Evolutionary conservation across 2,797 vertebrate genomes (phyloP).

Genomic region (Synaphobranchus kaupii): DNA sequence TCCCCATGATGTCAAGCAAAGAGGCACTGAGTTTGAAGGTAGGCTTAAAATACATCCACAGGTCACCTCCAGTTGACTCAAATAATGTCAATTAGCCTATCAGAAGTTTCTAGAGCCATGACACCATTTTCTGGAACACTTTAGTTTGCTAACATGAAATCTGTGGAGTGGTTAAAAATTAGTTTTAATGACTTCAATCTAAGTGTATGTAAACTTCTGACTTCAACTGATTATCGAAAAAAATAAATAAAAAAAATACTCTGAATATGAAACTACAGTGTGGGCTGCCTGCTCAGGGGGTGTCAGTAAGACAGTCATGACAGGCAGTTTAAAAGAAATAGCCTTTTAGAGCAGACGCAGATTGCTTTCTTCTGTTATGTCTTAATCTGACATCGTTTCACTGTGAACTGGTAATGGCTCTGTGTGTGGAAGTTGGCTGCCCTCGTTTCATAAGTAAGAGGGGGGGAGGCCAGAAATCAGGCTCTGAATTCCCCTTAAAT

Average conservation of each 20-base stretch:
- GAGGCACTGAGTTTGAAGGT: no score
- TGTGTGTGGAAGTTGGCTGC: conserved; percentile 11
- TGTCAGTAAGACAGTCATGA: conserved; percentile 17
- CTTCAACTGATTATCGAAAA: conserved; percentile 3
- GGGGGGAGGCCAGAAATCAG: background rate
- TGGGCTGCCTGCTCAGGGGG: conserved; percentile 12
- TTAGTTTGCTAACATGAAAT: no score
- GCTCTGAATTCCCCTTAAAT: conserved; percentile 26
- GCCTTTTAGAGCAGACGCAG: conserved; percentile 28
- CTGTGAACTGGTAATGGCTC: conserved; percentile 7
- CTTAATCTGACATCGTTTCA: background rate
- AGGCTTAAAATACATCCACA: no score
- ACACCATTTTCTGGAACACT: no score
- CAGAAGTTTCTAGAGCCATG: no score
- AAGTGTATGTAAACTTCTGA: no score
- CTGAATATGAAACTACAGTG: conserved; percentile 17
- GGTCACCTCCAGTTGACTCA: no score
- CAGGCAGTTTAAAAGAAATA: conserved; percentile 24
- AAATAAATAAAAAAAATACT: background rate
- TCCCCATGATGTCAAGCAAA: no score
- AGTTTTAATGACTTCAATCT: no score
- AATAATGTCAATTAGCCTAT: no score
- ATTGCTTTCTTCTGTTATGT: conserved; percentile 25
- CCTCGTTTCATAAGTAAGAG: background rate
- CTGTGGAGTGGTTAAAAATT: no score